A percentile compares a stretch with the other conserved stretches of the same genome.
phyloP scores from a whole-genome alignment of 2,888 invertebrate species.

The Cyclophora albipunctata region DNA sequence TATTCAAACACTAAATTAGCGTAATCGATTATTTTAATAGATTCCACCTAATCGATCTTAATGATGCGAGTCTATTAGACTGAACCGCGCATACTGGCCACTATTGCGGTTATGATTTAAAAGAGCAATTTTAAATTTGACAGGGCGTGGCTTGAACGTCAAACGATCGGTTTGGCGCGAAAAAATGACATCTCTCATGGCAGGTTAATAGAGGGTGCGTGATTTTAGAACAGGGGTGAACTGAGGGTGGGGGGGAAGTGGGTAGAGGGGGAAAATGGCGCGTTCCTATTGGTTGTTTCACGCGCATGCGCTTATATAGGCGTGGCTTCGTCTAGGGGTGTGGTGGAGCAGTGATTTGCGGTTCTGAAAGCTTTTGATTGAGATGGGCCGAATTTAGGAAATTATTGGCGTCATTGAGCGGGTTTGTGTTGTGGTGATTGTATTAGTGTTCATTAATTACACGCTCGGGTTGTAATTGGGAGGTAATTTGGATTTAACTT shows the following conservation, averaged over 20 bases:
- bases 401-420: neutral
- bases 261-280: slow-evolving; percentile 29
- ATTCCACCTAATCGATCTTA: slow-evolving; percentile 1
- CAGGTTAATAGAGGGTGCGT: slow-evolving; percentile 62
- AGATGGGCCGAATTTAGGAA: slow-evolving; percentile 39
- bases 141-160: slow-evolving; percentile 53
- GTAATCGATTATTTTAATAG: neutral
- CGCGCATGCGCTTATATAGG: slow-evolving; percentile 56
- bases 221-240: slow-evolving; percentile 25
- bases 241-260: slow-evolving; percentile 9
- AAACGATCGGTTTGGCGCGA: slow-evolving; percentile 55
- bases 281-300: slow-evolving; percentile 40
- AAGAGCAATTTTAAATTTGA: slow-evolving; percentile 49
- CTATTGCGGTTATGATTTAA: slow-evolving; percentile 60
- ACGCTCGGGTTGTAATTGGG: no score
- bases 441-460: no score
- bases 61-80: slow-evolving; percentile 23
- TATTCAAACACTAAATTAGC: slow-evolving; percentile 2
- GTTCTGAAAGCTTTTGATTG: slow-evolving; percentile 67
- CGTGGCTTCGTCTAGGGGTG: slow-evolving; percentile 62
- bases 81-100: slow-evolving; percentile 38
- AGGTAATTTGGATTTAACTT: no score
- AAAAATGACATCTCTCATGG: slow-evolving; percentile 66
- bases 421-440: slow-evolving; percentile 2
- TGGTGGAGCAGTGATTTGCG: slow-evolving; percentile 71